Base-by-base conservation (phyloP, 37 sponge, comb jelly and placozoan genomes). In the Sycon ciliatum region DNA sequence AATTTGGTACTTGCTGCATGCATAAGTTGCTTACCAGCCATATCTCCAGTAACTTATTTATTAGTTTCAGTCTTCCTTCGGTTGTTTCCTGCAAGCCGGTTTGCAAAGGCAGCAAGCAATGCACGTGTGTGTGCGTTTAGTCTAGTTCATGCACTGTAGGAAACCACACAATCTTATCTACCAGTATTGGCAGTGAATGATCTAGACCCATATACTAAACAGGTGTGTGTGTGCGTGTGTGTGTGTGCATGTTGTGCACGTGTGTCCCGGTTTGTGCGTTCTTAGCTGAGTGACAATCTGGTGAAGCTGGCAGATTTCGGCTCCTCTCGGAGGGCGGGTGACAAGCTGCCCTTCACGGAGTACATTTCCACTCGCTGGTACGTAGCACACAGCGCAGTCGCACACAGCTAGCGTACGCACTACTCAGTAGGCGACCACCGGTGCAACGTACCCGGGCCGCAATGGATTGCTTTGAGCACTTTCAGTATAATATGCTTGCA, bases 351-450 rank as follows among this genome's bases (percentile, higher is more conserved):
- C 0, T 98, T 81, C 86, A 98, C 99, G 16, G 99, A 98, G 79
- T 98, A 98, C 76, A 98, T 98, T 60, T 93, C 95, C 24, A 98
- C 95, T 4, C 67, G 95, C 55, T 94, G 95, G 95, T 80, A 70
- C 3, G 76, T 24, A 13, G 13, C 9, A 4, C 34, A 61, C n/a
- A n/a, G n/a, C n/a, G n/a, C n/a, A n/a, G n/a, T n/a, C n/a, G n/a
- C n/a, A n/a, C n/a, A n/a, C n/a, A n/a, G n/a, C n/a, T n/a, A n/a
- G n/a, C n/a, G n/a, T n/a, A n/a, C n/a, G n/a, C n/a, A n/a, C n/a
- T n/a, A n/a, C n/a, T n/a, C n/a, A n/a, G n/a, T n/a, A n/a, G n/a
- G n/a, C n/a, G n/a, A n/a, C n/a, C n/a, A n/a, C n/a, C n/a, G n/a
- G 16, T 18, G 16, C 16, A 46, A 18, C 9, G 52, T 9, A 18